Evolutionary conservation across 2,113 vertebrate species (phyloP).

Genomic region (Orientallactaga bullata): DNA sequence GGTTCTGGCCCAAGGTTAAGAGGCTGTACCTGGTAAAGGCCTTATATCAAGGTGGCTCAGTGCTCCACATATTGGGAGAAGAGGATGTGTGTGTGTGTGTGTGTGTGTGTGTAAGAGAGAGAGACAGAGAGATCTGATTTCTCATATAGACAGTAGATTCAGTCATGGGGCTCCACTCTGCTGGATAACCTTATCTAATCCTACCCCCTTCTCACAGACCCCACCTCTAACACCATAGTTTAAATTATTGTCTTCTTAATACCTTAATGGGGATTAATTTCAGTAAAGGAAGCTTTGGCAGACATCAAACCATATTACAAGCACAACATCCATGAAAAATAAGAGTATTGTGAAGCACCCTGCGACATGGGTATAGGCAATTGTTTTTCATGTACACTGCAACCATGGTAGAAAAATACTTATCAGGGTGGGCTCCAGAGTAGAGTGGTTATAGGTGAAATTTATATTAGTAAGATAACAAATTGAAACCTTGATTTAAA

Average conservation of each 20-base stretch:
- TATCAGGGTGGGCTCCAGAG: neutral
- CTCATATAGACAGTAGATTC: neutral
- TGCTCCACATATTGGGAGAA: neutral
- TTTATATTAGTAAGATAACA: neutral
- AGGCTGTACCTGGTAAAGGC: neutral
- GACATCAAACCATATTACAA: neutral
- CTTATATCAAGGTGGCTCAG: neutral
- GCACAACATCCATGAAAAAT: neutral
- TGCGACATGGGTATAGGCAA: neutral
- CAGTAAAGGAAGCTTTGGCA: neutral
- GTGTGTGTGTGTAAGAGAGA: neutral
- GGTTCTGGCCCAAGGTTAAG: neutral
- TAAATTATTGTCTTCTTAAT: neutral
- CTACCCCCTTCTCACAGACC: neutral
- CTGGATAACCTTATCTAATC: neutral
- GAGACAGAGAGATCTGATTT: neutral
- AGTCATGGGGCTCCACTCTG: neutral
- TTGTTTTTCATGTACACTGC: neutral
- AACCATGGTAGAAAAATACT: conserved; percentile 16
- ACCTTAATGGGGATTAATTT: neutral
- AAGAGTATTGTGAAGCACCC: neutral
- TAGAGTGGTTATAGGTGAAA: neutral
- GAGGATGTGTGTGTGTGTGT: neutral
- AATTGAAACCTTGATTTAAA: neutral
- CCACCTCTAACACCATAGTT: neutral